Evolutionary conservation across 1,140 invertebrate genomes (phyloP).

Genomic region (Melanaphis sacchari): DNA sequence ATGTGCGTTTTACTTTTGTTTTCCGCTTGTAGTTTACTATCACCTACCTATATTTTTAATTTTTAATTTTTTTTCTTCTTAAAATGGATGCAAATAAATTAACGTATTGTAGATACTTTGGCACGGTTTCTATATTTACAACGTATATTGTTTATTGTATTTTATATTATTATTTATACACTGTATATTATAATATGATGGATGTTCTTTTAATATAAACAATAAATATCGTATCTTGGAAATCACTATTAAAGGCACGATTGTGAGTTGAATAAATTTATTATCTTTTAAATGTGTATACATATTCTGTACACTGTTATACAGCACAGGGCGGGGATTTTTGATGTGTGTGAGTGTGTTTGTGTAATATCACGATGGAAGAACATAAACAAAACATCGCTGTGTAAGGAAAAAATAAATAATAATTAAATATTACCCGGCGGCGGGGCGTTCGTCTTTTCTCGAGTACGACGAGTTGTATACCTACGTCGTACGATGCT

Average conservation of each 20-base stretch:
- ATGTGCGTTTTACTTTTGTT: background rate
- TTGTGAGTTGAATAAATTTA: background rate
- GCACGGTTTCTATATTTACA: background rate
- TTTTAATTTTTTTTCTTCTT: background rate
- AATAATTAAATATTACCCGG: constrained; percentile 7
- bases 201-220: background rate
- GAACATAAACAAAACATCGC: background rate
- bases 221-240: background rate
- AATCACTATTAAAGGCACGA: background rate
- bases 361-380: background rate
- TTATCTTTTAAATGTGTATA: background rate
- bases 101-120: background rate
- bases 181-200: background rate
- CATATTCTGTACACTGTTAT: background rate
- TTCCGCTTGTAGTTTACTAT: background rate
- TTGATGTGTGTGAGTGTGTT: background rate
- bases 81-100: background rate
- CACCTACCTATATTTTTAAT: background rate
- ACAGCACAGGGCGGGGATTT: background rate
- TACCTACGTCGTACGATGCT: background rate
- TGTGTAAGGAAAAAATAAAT: background rate
- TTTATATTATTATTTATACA: background rate
- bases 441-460: background rate
- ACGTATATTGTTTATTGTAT: background rate
- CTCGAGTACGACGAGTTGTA: background rate